These are phyloP conservation scores for Furcula furcula DNA, from an alignment of 2,888 invertebrate species.

Conservation along the genomic window DNA sequence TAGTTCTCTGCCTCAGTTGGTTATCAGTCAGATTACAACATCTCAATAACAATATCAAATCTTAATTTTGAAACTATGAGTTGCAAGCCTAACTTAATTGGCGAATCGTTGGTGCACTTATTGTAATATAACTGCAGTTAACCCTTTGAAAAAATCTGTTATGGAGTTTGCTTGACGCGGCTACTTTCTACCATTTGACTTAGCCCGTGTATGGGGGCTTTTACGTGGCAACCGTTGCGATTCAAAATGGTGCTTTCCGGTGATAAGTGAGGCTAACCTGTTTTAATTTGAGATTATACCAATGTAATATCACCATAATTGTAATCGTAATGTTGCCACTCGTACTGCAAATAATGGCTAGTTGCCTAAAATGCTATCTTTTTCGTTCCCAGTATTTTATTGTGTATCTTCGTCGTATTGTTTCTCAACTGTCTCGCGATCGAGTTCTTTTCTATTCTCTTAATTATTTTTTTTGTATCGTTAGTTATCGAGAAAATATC, in stretches of 20 bases:
- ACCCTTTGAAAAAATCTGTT: too few species aligned
- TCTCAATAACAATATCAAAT: too few species aligned
- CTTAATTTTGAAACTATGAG: too few species aligned
- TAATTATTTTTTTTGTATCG: constrained; percentile 10
- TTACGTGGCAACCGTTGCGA: constrained; percentile 4
- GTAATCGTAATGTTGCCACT: constrained; percentile 10
- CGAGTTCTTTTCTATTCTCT: constrained; percentile 15
- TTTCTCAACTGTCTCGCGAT: constrained; percentile 14
- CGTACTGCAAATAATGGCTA: neutral
- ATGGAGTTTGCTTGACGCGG: too few species aligned
- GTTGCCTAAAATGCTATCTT: neutral
- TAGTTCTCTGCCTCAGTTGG: too few species aligned
- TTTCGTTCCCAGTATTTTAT: constrained; percentile 10
- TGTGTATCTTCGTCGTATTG: constrained; percentile 3
- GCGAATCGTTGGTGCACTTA: too few species aligned
- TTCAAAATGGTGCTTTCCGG: constrained; percentile 10
- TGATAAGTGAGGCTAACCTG: constrained; percentile 17
- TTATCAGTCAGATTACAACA: too few species aligned
- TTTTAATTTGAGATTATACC: constrained; percentile 13
- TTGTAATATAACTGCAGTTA: too few species aligned
- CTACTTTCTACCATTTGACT: too few species aligned
- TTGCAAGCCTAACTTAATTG: too few species aligned
- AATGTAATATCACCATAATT: constrained; percentile 9
- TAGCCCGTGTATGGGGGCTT: too few species aligned
- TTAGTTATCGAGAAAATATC: constrained; percentile 4